Base-by-base conservation (phyloP, 2,113 vertebrate genomes). In the Onychorhynchus coronatus region DNA sequence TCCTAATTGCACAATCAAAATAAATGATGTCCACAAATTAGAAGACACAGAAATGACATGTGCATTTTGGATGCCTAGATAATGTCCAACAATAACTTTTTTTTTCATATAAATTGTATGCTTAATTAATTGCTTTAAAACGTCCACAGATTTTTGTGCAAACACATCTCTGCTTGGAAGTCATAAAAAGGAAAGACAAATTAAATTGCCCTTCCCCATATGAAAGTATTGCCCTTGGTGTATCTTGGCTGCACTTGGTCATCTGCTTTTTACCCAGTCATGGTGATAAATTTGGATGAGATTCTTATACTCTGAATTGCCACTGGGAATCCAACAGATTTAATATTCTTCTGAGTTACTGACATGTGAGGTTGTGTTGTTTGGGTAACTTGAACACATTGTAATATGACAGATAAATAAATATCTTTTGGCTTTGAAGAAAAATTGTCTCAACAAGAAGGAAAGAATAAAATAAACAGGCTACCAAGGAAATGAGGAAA, bases 1-100 rank as follows among this genome's bases (percentile, higher is more conserved):
- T 96, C 93, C 77, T 98, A 98, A 98, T 98, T 98, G 93, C 85
- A 94, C 85, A 97, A 98, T 97, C 96, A 97, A 98, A 98, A 97
- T 97, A 98, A 97, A 97, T 97, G 91, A 97, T 96, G 92, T 91
- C 62, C 16, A 91, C 86, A 97, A 97, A 98, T 98, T 97, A 97
- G 89, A 97, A 97, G 67, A 88, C 93, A 91, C 53, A 93, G 93
- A 98, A 97, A 98, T 96, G 37, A 53, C 88, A 96, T 80, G 68
- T 94, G 85, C 89, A 95, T 97, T 98, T 98, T 96, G 89, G 91
- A 94, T 97, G 83, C 88, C 80, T 89, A 90, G 92, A 97, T 97
- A 97, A 97, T 96, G 91, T 97, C 91, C 94, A 79, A 94, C 63
- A 97, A 93, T 93, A 97, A 89, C 93, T 95, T 95, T 93, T 95